phyloP scores from a whole-genome alignment of 2,888 invertebrate species.

The Dryobotodes eremita region DNA sequence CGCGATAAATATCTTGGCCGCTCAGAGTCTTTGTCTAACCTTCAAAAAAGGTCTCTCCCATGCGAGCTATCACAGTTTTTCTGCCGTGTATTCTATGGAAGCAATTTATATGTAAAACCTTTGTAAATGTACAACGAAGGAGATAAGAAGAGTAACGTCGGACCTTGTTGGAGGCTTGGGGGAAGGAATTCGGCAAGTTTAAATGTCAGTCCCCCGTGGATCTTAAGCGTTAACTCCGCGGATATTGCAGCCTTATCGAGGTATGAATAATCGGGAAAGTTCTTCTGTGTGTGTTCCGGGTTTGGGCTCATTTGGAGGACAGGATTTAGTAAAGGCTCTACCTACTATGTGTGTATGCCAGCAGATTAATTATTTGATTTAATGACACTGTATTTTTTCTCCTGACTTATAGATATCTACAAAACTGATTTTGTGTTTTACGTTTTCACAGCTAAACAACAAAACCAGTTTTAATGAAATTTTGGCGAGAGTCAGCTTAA shows the following conservation, averaged over 20 bases:
- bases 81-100: constrained; percentile 79
- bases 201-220: constrained; percentile 63
- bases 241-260: constrained; percentile 65
- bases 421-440: neutral
- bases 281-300: constrained; percentile 41
- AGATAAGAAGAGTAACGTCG: constrained; percentile 73
- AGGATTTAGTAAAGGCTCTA: neutral
- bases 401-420: neutral
- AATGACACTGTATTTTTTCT: neutral
- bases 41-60: constrained; percentile 75
- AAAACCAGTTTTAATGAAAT: constrained; percentile 12
- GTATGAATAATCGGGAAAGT: constrained; percentile 58
- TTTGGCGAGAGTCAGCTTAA: neutral
- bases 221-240: constrained; percentile 48
- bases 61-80: constrained; percentile 79
- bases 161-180: constrained; percentile 58
- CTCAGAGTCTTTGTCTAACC: constrained; percentile 61
- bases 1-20: constrained; percentile 65
- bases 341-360: neutral
- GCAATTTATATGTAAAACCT: constrained; percentile 85
- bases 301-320: constrained; percentile 16
- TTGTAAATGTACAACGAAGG: constrained; percentile 78
- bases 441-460: neutral
- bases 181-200: constrained; percentile 67
- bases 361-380: neutral